These are phyloP conservation scores for Aleiodes testaceus DNA, from an alignment of 2,888 invertebrate species.

Conservation along the genomic window DNA sequence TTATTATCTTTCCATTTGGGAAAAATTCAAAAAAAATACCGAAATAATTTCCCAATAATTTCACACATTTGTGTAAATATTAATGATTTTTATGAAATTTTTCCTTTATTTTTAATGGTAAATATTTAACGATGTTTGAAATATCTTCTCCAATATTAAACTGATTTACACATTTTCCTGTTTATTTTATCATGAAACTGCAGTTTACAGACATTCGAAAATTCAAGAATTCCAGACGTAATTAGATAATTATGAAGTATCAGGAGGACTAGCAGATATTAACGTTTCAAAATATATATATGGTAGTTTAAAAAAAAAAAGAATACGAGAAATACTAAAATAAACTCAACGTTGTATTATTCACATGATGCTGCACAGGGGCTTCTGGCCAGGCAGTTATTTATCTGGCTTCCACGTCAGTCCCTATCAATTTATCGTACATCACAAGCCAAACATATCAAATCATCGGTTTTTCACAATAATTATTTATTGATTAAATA, in stretches of 20 bases:
- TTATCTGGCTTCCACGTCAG: slow-evolving; percentile 34
- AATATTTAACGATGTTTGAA: slow-evolving; percentile 9
- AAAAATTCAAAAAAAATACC: slow-evolving; percentile 28
- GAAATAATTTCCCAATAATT: slow-evolving; percentile 24
- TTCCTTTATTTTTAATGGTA: not conserved
- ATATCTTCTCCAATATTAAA: slow-evolving; percentile 39
- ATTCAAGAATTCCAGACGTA: slow-evolving; percentile 45
- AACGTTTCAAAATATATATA: not conserved
- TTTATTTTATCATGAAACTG: slow-evolving; percentile 40
- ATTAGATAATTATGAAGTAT: slow-evolving; percentile 52
- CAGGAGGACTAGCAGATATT: slow-evolving; percentile 25
- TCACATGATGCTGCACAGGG: slow-evolving; percentile 37
- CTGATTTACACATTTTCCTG: slow-evolving; percentile 40
- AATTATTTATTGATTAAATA: not conserved
- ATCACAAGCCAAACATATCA: slow-evolving; percentile 24
- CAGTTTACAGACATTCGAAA: not conserved
- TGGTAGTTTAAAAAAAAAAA: not conserved
- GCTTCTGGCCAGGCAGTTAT: slow-evolving; percentile 34
- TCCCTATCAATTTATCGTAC: slow-evolving; percentile 29
- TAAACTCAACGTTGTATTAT: slow-evolving; percentile 44
- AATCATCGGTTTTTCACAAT: slow-evolving; percentile 14
- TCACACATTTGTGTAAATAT: not conserved
- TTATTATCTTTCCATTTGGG: not conserved
- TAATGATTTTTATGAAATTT: not conserved
- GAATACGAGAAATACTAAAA: slow-evolving; percentile 36